phyloP scores from a whole-genome alignment of 2,113 vertebrate genomes.

The Chiloscyllium plagiosum region DNA sequence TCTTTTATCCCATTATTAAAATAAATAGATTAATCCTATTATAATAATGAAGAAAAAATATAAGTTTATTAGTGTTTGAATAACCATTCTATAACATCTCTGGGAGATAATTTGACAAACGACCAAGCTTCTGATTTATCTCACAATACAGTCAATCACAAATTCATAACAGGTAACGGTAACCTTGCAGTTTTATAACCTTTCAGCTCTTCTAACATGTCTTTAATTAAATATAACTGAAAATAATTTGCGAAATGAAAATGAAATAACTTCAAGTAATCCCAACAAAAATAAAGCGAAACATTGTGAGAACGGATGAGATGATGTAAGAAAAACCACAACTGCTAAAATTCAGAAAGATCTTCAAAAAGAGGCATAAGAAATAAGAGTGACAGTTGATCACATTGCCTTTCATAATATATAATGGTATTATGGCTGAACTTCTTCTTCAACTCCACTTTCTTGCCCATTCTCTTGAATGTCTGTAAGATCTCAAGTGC shows the following conservation, averaged over 20 bases:
- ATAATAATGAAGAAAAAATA: neutral
- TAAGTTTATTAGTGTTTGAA: neutral
- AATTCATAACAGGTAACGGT: slow-evolving; percentile 70
- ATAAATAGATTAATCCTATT: neutral
- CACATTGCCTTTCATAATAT: neutral
- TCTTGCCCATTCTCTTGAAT: neutral
- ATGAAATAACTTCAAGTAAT: neutral
- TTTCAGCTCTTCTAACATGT: slow-evolving; percentile 77
- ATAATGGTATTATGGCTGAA: neutral
- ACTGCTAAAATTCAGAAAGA: neutral
- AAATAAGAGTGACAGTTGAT: neutral
- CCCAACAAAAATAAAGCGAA: neutral
- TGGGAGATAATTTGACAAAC: slow-evolving; percentile 68
- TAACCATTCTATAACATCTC: slow-evolving; percentile 59
- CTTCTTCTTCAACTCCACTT: neutral
- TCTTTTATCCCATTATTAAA: neutral
- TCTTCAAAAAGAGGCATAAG: neutral
- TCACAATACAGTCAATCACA: slow-evolving; percentile 65
- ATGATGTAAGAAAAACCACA: neutral
- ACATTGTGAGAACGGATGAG: neutral
- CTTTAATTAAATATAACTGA: slow-evolving; percentile 71
- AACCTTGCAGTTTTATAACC: slow-evolving; percentile 70
- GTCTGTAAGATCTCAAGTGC: too few relatives aligned
- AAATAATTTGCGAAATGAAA: slow-evolving; percentile 41
- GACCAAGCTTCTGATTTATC: slow-evolving; percentile 75